Percentiles rank a stretch among this genome's conserved stretches.
These are phyloP conservation scores for Semnornis frantzii DNA, from an alignment of 2,113 vertebrate species.

Conservation along the genomic window DNA sequence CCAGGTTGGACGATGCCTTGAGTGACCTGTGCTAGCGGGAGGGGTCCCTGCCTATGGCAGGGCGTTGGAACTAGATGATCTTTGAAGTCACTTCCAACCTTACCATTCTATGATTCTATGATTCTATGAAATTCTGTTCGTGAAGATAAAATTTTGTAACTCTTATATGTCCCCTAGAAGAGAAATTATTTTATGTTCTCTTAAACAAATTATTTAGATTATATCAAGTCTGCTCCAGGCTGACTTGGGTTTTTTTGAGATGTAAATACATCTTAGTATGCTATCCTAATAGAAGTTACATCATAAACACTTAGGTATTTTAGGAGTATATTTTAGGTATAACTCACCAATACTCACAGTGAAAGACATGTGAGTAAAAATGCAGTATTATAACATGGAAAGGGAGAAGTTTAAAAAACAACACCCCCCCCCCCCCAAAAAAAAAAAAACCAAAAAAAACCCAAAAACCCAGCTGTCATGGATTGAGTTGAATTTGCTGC, in stretches of 20 bases:
- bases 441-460: too few species aligned
- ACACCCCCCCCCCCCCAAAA: too few species aligned
- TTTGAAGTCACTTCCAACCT: too few species aligned
- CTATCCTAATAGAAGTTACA: background rate
- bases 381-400: background rate
- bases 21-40: too few species aligned
- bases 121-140: conserved; percentile 4
- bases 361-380: background rate
- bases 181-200: background rate
- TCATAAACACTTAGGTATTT: conserved; percentile 1
- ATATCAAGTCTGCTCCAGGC: conserved; percentile 17
- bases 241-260: background rate
- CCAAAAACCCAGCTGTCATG: background rate
- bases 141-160: conserved; percentile 42
- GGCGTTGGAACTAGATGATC: too few species aligned
- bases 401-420: background rate
- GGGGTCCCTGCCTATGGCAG: too few species aligned
- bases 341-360: background rate
- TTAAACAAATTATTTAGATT: conserved; percentile 46
- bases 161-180: background rate
- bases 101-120: too few species aligned
- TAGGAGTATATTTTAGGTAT: background rate
- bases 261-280: background rate
- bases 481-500: too few species aligned
- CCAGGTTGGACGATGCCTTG: too few species aligned